Evolutionary conservation across 2,797 vertebrate genomes (phyloP), one percentile per base, ranked within the genome.

Genomic region (Halcyon leucocephala): DNA sequence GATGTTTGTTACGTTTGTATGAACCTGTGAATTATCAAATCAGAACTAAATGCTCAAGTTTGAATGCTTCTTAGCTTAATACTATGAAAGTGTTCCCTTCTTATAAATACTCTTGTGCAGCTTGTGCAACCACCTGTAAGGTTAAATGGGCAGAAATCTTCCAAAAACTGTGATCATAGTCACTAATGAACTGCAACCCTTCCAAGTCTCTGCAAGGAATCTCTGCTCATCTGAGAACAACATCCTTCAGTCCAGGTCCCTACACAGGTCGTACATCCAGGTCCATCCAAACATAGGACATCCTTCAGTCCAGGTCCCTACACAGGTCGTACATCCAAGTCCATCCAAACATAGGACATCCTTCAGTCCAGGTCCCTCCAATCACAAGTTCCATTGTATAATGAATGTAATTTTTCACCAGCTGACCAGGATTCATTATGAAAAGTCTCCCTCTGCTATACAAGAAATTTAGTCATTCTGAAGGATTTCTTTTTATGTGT

Each of bases 171-270:
- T 46, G 25, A 21, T 61, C 62, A 72, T 22, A 51, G 22, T 18
- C 3, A 0, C 8, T 37, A 44, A 2, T 6, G 29, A 69, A 14
- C 14, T 54, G 48, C 41, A 65, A 0, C 21, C 3, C 2, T 58
- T 44, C 8, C 51, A 54, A 31, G 51, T 54, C 51, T 54, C 51
- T 54, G 51, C 28, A 54, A 31, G 37, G 10, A 39, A 21, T 35
- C 35, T 76, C 21, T 89, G 39, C 22, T 62, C 24, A 44, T 25
- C 33, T 76, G 35, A 60, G 41, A 52, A 52, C 19, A 19, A 13
- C 16, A 33, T 26, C 41, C 33, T 82, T 49, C 42, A 29, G 7
- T 29, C 17, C 49, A 79, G 31, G 21, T 49, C 48, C 10, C 7
- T 78, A 39, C 37, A 39, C 12, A 39, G 37, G 37, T 39, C 37